Base-by-base conservation (phyloP, 2,113 vertebrate species). In the Cnemophilus loriae region DNA sequence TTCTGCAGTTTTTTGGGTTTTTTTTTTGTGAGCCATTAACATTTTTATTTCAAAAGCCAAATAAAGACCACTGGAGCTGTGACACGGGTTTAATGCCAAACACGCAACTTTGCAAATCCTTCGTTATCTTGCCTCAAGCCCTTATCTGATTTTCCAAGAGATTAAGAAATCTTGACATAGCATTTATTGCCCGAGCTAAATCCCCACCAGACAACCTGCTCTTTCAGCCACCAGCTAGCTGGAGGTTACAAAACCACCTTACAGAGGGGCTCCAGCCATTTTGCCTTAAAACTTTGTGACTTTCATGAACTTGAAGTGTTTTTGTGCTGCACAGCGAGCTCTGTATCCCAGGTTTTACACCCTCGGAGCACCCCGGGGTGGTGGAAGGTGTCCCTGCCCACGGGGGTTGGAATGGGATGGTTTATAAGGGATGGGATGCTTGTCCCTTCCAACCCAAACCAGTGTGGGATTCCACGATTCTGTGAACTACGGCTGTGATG, bases 121-220 rank as follows among this genome's bases (percentile, higher is more conserved):
- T 74, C 32, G 1, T 67, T 94, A 92, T 81, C 90, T 93, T 53
- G 79, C 88, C 88, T 84, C 68, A 5, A 94, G 85, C 83, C 88
- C 23, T 89, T 64, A 95, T 90, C 92, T 93, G 95, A 95, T 96
- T 94, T 93, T 92, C 90, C 52, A 67, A n/a, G 92, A 95, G 96
- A 94, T 96, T 84, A 94, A 78, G 95, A 95, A 96, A 90, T 94
- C 95, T 96, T 92, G 85, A 94, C 92, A 68, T 18, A 63, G 71
- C 70, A 26, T 93, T 95, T 93, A 93, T 64, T 80, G 93, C 93
- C 90, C 1, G 0, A 71, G 88, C 59, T 75, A 77, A 96, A 63
- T 93, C 85, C 79, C 79, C 49, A 52, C 17, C 1, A 83, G 79
- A 84, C 71, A 81, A 60, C 76, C 71, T 10, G 42, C 69, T 92